Base-by-base conservation (phyloP, 2,113 vertebrate genomes). In the Chloropsis hardwickii region DNA sequence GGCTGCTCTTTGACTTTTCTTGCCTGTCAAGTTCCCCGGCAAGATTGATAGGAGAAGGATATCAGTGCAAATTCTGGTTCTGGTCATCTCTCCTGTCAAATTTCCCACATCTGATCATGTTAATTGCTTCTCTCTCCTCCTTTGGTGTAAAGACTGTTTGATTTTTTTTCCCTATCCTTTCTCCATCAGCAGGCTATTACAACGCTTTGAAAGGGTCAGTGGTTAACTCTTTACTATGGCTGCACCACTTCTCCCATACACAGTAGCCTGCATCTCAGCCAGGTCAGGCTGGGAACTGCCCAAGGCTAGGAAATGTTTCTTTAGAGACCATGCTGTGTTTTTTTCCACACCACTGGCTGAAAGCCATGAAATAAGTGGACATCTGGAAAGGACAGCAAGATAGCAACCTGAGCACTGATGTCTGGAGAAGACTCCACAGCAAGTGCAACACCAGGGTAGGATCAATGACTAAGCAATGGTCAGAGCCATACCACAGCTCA, bases 101-200 rank as follows among this genome's bases (percentile, higher is more conserved):
- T 53, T 78, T 73, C 64, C 66, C 45, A 16, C 48, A 69, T 76
- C 50, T 73, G 57, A 61, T 44, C 79, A 77, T 40, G 48, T 72
- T 96, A 72, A 92, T 40, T 76, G 74, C 83, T 88, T 88, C 72
- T 85, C 48, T 47, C 67, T 25, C 16, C 2, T 17, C 66, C 91
- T 98, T 95, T 96, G 81, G 95, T 88, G 73, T 51, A 66, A 66
- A 79, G 74, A 33, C 5, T 2, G 28, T 94, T 92, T 95, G 90
- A 87, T 94, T 77, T 90, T 77, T 90, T 62, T 64, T 62, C 82
- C 33, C 61, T 39, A 8, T 73, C 33, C 72, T 50, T 81, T 66
- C 69, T 25, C 16, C 53, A 77, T 56, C 71, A 22, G 48, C 40
- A 31, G 48, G 45, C 70, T 82, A 60, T 37, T 79, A 50, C 15